phyloP scores from a whole-genome alignment of 2,113 vertebrate species.

The Okapia johnstoni region DNA sequence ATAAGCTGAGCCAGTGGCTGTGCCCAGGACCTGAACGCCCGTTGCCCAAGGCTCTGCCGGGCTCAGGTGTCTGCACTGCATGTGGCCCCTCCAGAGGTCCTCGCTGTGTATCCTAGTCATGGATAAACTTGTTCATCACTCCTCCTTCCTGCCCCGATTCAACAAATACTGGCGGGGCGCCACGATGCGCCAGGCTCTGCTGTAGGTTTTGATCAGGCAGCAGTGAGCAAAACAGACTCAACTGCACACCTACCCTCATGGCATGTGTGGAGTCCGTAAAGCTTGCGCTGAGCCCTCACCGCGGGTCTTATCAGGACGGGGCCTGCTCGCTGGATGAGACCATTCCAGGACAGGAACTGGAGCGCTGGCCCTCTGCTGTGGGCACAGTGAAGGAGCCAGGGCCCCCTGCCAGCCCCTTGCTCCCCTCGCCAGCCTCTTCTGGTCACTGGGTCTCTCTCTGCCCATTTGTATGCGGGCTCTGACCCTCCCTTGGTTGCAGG shows the following conservation, averaged over 20 bases:
- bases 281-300: neutral
- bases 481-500: slow-evolving; percentile 73
- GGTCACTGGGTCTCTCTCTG: slow-evolving; percentile 9
- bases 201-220: neutral
- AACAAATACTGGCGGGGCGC: neutral
- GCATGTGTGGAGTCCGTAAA: neutral
- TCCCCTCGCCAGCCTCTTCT: neutral
- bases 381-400: neutral
- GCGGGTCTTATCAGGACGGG: fast-evolving
- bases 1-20: neutral
- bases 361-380: fast-evolving
- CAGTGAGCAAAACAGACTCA: neutral
- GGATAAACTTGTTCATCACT: no score
- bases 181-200: fast-evolving
- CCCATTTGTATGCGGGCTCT: slow-evolving; percentile 78
- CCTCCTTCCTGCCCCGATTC: neutral
- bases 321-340: neutral
- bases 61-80: no score
- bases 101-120: neutral
- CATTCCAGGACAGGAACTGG: neutral
- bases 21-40: no score
- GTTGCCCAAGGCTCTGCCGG: no score
- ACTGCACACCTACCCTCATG: neutral
- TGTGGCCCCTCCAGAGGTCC: neutral
- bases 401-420: neutral